Conservation (phyloP, 2,797 vertebrate genomes). For the Otus scops region DNA sequence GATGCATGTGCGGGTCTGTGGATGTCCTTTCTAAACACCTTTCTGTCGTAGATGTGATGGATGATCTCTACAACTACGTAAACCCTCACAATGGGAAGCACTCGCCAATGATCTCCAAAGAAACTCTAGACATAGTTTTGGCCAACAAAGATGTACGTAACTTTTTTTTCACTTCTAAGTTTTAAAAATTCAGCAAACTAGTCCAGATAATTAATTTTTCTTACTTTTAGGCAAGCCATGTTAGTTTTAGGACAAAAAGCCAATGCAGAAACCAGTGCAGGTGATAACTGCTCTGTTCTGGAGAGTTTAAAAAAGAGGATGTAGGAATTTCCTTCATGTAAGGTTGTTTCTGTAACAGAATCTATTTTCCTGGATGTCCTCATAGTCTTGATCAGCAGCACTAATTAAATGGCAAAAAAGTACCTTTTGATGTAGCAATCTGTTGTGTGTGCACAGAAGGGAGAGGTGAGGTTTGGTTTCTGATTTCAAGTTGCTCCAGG, state of each 20-base stretch:
- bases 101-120: conserved; percentile 92
- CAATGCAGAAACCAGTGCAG: not conserved
- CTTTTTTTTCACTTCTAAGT: not conserved
- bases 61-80: conserved; percentile 92
- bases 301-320: not conserved
- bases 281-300: not conserved
- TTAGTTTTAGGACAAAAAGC: not conserved
- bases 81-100: conserved; percentile 88
- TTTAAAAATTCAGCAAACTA: not conserved
- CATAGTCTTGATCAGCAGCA: not conserved
- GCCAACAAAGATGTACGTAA: conserved; percentile 90
- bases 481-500: not conserved
- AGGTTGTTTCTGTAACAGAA: not conserved
- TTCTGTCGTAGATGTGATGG: conserved; percentile 87
- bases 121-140: conserved; percentile 87
- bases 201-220: not conserved
- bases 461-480: not conserved
- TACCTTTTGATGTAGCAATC: not conserved
- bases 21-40: not conserved
- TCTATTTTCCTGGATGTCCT: not conserved
- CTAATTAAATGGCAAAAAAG: not conserved
- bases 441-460: not conserved
- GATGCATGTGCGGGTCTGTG: rapidly evolving
- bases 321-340: not conserved
- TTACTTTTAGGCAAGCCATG: not conserved